Evolutionary conservation across 2,888 invertebrate genomes (phyloP).

Genomic region (Catocala sponsa): DNA sequence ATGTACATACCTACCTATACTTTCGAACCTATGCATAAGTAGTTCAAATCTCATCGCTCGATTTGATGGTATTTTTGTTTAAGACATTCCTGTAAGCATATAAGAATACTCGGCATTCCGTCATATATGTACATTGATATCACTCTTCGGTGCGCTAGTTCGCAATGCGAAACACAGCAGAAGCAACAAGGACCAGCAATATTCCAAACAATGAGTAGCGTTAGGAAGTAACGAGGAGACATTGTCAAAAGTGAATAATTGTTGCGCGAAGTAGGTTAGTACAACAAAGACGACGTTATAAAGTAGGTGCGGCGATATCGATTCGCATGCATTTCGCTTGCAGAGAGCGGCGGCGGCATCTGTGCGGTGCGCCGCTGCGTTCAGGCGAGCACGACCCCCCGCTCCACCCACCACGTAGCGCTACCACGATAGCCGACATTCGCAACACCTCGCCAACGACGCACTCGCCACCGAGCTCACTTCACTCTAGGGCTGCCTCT

Average conservation of each 20-base stretch:
- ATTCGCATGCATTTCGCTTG: conserved; percentile 80
- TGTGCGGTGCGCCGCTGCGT: conserved; percentile 79
- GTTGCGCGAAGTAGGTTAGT: conserved; percentile 76
- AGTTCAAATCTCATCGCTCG: no score
- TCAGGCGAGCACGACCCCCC: conserved; percentile 68
- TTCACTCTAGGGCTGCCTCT: conserved; percentile 72
- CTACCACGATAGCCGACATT: conserved; percentile 82
- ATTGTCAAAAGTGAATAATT: conserved; percentile 40
- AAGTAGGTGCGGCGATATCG: conserved; percentile 77
- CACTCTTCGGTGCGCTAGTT: no score
- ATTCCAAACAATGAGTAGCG: conserved; percentile 4
- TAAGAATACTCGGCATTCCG: no score
- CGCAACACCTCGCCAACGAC: conserved; percentile 84
- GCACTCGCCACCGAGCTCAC: conserved; percentile 78
- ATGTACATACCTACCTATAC: no score
- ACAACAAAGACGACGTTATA: conserved; percentile 82
- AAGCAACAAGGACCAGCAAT: conserved; percentile 2
- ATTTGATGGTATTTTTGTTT: no score
- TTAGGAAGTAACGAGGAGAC: conserved; percentile 20
- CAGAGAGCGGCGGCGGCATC: conserved; percentile 60
- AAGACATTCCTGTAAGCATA: no score
- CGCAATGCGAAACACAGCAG: no score
- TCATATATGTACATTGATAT: no score
- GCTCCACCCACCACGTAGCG: conserved; percentile 52
- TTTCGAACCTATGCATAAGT: no score